Conservation (phyloP, 1,140 invertebrate genomes). For the Drosophila punjabiensis region DNA sequence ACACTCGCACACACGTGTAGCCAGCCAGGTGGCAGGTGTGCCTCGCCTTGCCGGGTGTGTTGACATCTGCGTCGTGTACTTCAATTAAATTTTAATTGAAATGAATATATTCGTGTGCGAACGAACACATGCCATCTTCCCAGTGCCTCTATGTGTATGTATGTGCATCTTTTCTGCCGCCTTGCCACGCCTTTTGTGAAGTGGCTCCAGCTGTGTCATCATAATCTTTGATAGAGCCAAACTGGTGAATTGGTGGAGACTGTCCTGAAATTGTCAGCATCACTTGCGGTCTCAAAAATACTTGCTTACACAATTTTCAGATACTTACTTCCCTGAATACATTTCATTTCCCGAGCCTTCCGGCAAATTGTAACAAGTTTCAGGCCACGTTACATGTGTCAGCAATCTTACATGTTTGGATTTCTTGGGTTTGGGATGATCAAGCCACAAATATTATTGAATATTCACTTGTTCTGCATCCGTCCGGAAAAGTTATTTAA, state of each 20-base stretch:
- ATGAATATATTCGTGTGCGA: conserved; percentile 65
- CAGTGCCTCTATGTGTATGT: neutral
- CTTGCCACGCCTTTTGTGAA: conserved; percentile 35
- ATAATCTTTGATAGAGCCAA: conserved; percentile 53
- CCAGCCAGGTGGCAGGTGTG: conserved; percentile 24
- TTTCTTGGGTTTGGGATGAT: neutral
- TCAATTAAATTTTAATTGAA: conserved; percentile 84
- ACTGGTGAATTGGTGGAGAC: neutral
- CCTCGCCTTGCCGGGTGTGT: conserved; percentile 34
- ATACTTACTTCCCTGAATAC: neutral
- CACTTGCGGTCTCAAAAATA: conserved; percentile 21
- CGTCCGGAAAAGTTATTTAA: conserved; percentile 8
- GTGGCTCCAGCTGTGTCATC: conserved; percentile 56
- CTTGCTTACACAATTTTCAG: conserved; percentile 16
- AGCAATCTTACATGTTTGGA: conserved; percentile 1
- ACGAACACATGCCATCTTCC: conserved; percentile 17
- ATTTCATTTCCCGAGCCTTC: neutral
- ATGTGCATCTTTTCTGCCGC: conserved; percentile 46
- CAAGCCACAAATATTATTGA: conserved; percentile 3
- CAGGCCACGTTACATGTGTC: neutral
- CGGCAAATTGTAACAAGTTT: neutral
- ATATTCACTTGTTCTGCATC: neutral
- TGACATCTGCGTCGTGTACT: conserved; percentile 70
- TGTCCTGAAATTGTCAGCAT: conserved; percentile 10
- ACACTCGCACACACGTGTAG: conserved; percentile 14